A percentile compares a stretch with the other conserved stretches of the same genome.
Evolutionary conservation across 2,888 invertebrate genomes (phyloP).

Genomic region (Eupithecia subfuscata): DNA sequence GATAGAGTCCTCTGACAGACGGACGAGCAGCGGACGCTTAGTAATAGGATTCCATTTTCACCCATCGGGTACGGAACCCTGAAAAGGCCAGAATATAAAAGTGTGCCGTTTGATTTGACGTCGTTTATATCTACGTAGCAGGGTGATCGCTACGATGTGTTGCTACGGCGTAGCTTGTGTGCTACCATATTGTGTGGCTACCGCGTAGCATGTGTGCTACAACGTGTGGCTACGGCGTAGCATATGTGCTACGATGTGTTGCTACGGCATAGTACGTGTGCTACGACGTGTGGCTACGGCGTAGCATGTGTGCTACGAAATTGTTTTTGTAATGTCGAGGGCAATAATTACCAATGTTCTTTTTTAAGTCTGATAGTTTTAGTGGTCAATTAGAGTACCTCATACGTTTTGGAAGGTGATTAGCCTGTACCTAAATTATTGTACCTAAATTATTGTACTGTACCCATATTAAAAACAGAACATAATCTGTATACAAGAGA

Average conservation of each 20-base stretch:
- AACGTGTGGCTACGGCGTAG: background rate
- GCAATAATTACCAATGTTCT: background rate
- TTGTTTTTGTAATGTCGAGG: background rate
- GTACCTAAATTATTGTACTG: background rate
- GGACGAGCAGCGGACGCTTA: no score
- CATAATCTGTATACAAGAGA: background rate
- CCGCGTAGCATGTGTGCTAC: conserved; percentile 1
- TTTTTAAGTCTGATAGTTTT: background rate
- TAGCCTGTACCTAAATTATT: background rate
- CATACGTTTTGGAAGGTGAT: background rate
- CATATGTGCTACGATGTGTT: background rate
- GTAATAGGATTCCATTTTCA: no score
- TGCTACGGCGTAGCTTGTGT: background rate
- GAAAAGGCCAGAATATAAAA: background rate
- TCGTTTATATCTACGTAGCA: background rate
- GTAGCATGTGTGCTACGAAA: background rate
- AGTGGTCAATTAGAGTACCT: background rate
- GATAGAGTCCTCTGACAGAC: no score
- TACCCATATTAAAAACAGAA: no score
- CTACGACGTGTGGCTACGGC: background rate
- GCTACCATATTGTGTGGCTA: background rate
- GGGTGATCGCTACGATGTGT: background rate
- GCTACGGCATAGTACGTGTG: background rate
- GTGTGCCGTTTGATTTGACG: background rate
- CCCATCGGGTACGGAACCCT: no score